Evolutionary conservation across 35 echinoderm and acorn worm genomes (phyloP).

Genomic region (Heliocidaris erythrogramma): DNA sequence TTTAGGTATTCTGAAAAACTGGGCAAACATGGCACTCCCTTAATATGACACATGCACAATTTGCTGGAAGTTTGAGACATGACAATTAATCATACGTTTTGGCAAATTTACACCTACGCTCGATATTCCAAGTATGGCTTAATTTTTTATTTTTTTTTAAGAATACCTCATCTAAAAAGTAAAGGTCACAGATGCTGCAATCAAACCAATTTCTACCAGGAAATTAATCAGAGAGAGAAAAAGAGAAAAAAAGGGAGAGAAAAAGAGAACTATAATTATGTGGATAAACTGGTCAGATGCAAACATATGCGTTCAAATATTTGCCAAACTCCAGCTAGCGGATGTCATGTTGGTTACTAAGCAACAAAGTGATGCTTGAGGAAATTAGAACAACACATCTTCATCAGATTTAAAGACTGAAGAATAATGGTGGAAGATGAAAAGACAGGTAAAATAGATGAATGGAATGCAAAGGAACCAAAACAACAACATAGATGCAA

Average conservation of each 20-base stretch:
- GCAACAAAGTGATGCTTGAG: neutral
- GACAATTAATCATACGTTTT: neutral
- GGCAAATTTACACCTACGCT: conserved; percentile 1
- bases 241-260: neutral
- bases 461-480: neutral
- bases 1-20: neutral
- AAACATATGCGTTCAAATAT: neutral
- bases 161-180: neutral
- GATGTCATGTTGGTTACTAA: neutral
- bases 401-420: neutral
- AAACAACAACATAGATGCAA: neutral
- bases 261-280: neutral
- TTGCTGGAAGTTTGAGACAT: neutral
- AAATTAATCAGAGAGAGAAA: neutral
- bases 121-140: neutral
- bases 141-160: neutral
- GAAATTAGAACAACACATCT: neutral
- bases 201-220: neutral
- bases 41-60: neutral
- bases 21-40: neutral
- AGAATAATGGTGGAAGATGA: neutral
- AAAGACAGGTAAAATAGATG: neutral
- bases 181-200: neutral
- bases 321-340: neutral
- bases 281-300: neutral